Evolutionary conservation across 2,113 vertebrate genomes (phyloP), one percentile per base, ranked within the genome.

Genomic region (Puma concolor): DNA sequence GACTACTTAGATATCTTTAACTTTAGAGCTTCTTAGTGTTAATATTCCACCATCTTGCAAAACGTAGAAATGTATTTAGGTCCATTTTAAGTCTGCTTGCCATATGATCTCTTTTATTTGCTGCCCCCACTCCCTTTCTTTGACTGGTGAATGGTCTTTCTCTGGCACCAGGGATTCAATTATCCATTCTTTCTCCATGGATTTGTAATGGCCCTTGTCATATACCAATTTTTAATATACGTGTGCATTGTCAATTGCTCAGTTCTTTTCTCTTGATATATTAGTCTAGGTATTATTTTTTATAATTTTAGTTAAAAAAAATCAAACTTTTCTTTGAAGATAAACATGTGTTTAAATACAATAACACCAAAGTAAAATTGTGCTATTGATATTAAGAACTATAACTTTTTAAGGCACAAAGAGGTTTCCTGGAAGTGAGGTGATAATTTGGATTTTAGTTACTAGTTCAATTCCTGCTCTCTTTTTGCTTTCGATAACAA

Each of bases 401-500:
- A 15, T 66, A 29, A 91, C 38, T 92, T 93, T 27, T 95, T 97
- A 19, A 3, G 41, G 19, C 9, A 60, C 36, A 2, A 92, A 95
- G 91, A 88, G 33, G 3, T 91, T 98, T 97, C 50, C 87, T 94
- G 72, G 44, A 87, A 87, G 33, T 93, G 21, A 60, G 76, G 72
- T 91, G 67, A 7, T 94, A 92, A 33, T 4, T 1, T 89, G 16
- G 27, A 81, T 97, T 97, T 82, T 86, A 63, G 90, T 97, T 84
- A 13, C 4, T 91, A 76, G 60, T 67, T 74, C 90, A 21, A 88
- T 86, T 94, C 31, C 8, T 64, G 17, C 72, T 88, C 31, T 87
- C 94, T 97, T 85, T 93, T 97, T 54, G 48, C 11, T 96, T 83
- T 98, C 97, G 11, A 54, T 97, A 92, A 82, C 57, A 83, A 94